phyloP scores from a whole-genome alignment of 2,113 vertebrate genomes.

The Osmerus eperlanus region DNA sequence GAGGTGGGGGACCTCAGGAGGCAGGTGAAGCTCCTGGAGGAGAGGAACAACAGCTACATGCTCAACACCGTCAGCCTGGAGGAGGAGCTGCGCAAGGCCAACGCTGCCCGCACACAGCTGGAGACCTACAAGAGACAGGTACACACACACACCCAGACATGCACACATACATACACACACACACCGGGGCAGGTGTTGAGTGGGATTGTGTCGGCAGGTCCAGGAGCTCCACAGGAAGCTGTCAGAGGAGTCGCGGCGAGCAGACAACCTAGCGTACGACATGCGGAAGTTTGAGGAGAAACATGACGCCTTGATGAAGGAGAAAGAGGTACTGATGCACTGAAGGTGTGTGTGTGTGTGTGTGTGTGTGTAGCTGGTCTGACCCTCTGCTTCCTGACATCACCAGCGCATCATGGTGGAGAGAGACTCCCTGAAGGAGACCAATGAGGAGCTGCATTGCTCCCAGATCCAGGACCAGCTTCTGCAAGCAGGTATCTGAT shows the following conservation, averaged over 20 bases:
- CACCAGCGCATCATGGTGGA: slow-evolving; percentile 87
- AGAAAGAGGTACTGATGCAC: slow-evolving; percentile 82
- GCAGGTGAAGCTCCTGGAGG: slow-evolving; percentile 92
- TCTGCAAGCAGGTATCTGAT: slow-evolving; percentile 80
- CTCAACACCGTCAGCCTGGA: slow-evolving; percentile 93
- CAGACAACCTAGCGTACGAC: slow-evolving; percentile 90
- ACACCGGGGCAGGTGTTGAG: neutral
- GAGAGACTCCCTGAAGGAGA: slow-evolving; percentile 89
- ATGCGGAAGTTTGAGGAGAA: slow-evolving; percentile 91
- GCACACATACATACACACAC: neutral
- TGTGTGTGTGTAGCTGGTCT: neutral
- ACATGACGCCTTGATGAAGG: slow-evolving; percentile 86
- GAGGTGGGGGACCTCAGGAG: slow-evolving; percentile 90
- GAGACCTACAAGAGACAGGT: slow-evolving; percentile 96
- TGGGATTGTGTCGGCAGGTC: slow-evolving; percentile 69
- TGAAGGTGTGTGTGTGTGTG: too few relatives aligned
- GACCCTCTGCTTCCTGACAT: slow-evolving; percentile 6
- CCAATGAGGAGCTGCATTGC: slow-evolving; percentile 92
- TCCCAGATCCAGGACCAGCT: slow-evolving; percentile 90
- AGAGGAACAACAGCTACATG: slow-evolving; percentile 97
- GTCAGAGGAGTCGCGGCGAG: slow-evolving; percentile 88
- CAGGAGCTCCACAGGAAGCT: slow-evolving; percentile 91
- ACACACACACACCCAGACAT: neutral
- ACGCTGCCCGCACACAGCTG: slow-evolving; percentile 87
- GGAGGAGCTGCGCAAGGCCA: slow-evolving; percentile 94